A percentile compares a stretch with the other conserved stretches of the same genome.
These are phyloP conservation scores for Setophaga petechia DNA, from an alignment of 2,113 vertebrate species.

Conservation along the genomic window DNA sequence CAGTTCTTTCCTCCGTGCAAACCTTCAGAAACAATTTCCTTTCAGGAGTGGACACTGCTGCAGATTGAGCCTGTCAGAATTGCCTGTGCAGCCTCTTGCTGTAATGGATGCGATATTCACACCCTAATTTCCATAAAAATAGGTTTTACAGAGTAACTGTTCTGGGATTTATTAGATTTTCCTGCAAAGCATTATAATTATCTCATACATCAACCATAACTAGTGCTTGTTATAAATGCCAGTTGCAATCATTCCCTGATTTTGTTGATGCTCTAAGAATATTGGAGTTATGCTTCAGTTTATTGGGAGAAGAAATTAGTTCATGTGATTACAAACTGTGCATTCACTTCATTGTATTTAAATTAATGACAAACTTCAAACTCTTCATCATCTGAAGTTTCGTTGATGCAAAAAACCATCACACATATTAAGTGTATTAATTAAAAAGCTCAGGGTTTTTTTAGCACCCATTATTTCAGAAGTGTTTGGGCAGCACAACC, in stretches of 20 bases:
- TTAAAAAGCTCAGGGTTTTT: background rate
- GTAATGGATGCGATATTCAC: conserved; percentile 59
- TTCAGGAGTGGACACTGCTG: conserved; percentile 15
- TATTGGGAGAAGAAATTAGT: background rate
- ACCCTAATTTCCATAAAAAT: conserved; percentile 75
- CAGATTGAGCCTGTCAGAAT: conserved; percentile 50
- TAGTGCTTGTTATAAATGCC: conserved; percentile 64
- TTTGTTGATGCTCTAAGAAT: conserved; percentile 52
- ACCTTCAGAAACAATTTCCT: conserved; percentile 40
- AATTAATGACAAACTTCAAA: background rate
- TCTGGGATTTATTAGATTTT: conserved; percentile 72
- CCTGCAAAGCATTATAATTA: conserved; percentile 65
- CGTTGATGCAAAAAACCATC: background rate
- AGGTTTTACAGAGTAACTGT: conserved; percentile 66
- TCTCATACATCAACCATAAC: conserved; percentile 68
- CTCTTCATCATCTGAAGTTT: background rate
- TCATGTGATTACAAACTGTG: background rate
- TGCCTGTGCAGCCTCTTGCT: conserved; percentile 30
- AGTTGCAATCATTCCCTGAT: conserved; percentile 62
- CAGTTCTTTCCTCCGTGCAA: background rate
- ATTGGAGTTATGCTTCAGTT: conserved; percentile 15
- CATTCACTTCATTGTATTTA: background rate
- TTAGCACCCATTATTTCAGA: background rate
- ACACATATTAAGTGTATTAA: background rate
- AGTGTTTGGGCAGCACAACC: background rate